Evolutionary conservation across 2,113 vertebrate species (phyloP).

Genomic region (Tonatia bakeri): DNA sequence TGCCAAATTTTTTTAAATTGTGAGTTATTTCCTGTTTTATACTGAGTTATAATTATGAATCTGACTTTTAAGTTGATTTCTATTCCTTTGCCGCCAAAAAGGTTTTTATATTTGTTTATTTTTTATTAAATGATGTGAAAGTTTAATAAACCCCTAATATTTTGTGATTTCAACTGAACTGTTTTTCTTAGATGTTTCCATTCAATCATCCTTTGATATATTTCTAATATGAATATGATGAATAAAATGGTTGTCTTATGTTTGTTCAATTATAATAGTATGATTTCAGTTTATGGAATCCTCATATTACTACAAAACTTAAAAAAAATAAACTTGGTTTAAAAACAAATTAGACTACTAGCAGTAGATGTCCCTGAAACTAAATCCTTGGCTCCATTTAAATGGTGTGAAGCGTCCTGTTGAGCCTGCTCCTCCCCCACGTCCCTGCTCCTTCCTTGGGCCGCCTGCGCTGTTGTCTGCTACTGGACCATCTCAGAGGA

Average conservation of each 20-base stretch:
- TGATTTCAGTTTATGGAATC: constrained; percentile 5
- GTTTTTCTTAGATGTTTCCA: constrained; percentile 7
- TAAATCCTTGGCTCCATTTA: not conserved
- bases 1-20: not conserved
- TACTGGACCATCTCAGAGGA: not conserved
- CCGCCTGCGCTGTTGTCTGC: not conserved
- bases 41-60: constrained; percentile 39
- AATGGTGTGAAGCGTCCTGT: not conserved
- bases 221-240: constrained; percentile 16
- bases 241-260: not conserved
- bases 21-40: constrained; percentile 4
- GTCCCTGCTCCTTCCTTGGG: not conserved
- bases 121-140: constrained; percentile 13
- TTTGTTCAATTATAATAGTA: not conserved
- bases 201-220: not conserved
- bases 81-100: constrained; percentile 1
- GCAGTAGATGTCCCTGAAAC: not conserved
- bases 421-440: not conserved
- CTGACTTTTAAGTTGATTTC: constrained; percentile 52
- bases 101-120: not conserved
- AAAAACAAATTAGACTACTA: not conserved
- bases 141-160: not conserved
- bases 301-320: constrained; percentile 15
- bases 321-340: constrained; percentile 25
- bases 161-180: not conserved